These are phyloP conservation scores for Apeira syringaria DNA, from an alignment of 2,888 invertebrate species.

Conservation along the genomic window DNA sequence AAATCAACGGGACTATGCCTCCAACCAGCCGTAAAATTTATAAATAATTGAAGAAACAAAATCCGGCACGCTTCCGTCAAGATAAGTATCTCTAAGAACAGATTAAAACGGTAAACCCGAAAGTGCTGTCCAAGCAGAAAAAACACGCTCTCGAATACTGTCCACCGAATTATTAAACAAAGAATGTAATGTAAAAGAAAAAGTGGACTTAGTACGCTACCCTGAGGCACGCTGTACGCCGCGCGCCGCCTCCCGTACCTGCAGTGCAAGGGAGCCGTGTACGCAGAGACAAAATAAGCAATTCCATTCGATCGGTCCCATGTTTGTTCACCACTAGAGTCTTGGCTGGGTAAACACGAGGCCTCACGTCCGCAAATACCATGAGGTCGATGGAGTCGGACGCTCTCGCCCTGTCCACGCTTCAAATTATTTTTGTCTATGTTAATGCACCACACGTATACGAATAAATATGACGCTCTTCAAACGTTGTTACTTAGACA, in stretches of 20 bases:
- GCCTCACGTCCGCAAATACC: conserved; percentile 82
- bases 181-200: conserved; percentile 50
- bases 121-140: conserved; percentile 57
- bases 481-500: conserved; percentile 37
- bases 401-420: conserved; percentile 42
- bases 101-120: conserved; percentile 67
- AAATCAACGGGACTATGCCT: conserved; percentile 31
- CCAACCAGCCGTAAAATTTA: conserved; percentile 43
- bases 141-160: conserved; percentile 57
- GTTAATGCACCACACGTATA: conserved; percentile 35
- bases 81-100: conserved; percentile 56
- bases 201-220: conserved; percentile 54
- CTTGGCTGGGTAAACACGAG: conserved; percentile 77
- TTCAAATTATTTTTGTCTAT: conserved; percentile 60
- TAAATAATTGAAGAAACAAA: conserved; percentile 58
- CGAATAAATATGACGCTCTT: conserved; percentile 39
- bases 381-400: conserved; percentile 74
- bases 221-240: conserved; percentile 67
- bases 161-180: conserved; percentile 64
- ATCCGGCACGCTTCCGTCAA: conserved; percentile 57
- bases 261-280: conserved; percentile 72
- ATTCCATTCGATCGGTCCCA: conserved; percentile 79
- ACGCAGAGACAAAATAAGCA: conserved; percentile 83
- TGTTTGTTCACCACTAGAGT: conserved; percentile 82
- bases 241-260: conserved; percentile 66